Percentiles rank a stretch among this genome's conserved stretches.
These are phyloP conservation scores for Euclidia mi DNA, from an alignment of 2,888 invertebrate genomes.

Conservation along the genomic window DNA sequence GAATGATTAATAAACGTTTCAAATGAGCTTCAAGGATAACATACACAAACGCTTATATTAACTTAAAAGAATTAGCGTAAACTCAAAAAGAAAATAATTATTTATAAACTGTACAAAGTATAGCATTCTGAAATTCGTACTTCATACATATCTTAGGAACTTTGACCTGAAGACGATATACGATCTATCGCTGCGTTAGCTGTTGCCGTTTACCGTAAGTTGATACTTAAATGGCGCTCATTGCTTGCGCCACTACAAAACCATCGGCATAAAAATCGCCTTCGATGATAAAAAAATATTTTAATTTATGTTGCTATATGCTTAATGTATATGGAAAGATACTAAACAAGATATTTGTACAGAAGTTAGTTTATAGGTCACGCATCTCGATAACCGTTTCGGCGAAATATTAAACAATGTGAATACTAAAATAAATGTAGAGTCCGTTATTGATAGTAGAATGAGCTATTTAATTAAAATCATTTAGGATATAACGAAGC, in stretches of 20 bases:
- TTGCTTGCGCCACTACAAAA: constrained; percentile 26
- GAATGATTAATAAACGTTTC: too few species aligned
- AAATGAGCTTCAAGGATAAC: too few species aligned
- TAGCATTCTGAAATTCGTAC: constrained; percentile 7
- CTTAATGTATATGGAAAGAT: constrained; percentile 29
- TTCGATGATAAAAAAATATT: too few species aligned
- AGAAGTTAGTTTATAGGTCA: constrained; percentile 15
- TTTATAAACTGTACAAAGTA: background rate
- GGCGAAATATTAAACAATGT: background rate
- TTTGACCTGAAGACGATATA: constrained; percentile 53
- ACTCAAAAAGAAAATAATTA: too few species aligned
- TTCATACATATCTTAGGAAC: constrained; percentile 30
- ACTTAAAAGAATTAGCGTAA: too few species aligned
- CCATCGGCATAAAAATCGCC: constrained; percentile 18
- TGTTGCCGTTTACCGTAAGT: constrained; percentile 49
- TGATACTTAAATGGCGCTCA: constrained; percentile 42
- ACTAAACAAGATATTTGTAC: constrained; percentile 1
- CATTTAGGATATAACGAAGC: too few species aligned
- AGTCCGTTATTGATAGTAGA: background rate
- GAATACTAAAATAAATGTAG: background rate
- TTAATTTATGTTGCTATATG: too few species aligned
- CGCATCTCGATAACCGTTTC: constrained; percentile 3
- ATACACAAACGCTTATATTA: too few species aligned
- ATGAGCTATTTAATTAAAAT: too few species aligned
- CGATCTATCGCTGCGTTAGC: constrained; percentile 52